Conservation (phyloP, 2,113 vertebrate species). For the Megaceryle maxima region DNA sequence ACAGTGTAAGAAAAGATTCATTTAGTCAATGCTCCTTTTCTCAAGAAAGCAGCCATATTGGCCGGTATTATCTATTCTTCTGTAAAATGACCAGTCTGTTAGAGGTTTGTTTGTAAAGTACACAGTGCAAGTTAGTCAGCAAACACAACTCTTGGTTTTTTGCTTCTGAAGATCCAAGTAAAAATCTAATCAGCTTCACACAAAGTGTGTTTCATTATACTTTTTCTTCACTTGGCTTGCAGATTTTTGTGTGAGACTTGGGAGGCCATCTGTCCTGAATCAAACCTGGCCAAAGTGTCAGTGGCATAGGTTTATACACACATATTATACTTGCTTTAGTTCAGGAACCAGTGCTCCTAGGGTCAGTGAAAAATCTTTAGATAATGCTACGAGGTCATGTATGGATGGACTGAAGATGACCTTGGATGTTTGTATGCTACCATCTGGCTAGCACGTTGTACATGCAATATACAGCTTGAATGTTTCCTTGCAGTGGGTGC, state of each 20-base stretch:
- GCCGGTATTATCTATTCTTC: not conserved
- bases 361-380: not conserved
- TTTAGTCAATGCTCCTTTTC: not conserved
- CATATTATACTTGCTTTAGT: rapidly evolving
- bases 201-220: not conserved
- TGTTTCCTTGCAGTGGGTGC: not conserved
- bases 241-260: not conserved
- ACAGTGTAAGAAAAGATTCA: not conserved
- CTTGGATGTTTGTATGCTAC: not conserved
- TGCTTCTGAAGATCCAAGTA: not conserved
- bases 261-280: not conserved
- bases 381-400: not conserved
- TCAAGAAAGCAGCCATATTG: not conserved
- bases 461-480: not conserved
- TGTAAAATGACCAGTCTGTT: not conserved
- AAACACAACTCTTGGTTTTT: not conserved
- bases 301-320: not conserved
- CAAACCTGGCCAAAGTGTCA: not conserved
- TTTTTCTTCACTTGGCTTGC: not conserved
- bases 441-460: not conserved
- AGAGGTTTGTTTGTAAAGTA: not conserved
- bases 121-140: not conserved
- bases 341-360: not conserved
- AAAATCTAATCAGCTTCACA: not conserved
- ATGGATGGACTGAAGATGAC: not conserved